Evolutionary conservation across 2,888 invertebrate species (phyloP).

Genomic region (Prionchulus punctatus): DNA sequence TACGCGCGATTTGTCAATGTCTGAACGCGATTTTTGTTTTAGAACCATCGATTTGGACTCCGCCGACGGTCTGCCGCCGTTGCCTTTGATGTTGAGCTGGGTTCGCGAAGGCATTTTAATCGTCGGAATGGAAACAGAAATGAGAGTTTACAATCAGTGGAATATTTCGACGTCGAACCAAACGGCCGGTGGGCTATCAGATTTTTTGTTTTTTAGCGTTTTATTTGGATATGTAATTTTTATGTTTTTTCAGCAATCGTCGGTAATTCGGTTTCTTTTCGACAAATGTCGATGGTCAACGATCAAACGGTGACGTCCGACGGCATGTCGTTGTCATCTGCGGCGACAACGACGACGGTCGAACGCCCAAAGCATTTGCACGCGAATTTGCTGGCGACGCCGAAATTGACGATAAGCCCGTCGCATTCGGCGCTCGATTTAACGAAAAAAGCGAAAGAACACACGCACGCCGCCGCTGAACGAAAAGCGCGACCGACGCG

Average conservation of each 20-base stretch:
- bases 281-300: too few species aligned
- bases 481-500: neutral
- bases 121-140: conserved; percentile 98
- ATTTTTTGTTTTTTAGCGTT: too few species aligned
- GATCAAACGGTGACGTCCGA: neutral
- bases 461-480: neutral
- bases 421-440: conserved; percentile 28
- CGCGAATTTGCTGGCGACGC: too few species aligned
- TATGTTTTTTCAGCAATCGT: too few species aligned
- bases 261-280: too few species aligned
- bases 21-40: too few species aligned
- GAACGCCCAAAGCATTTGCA: too few species aligned
- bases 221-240: too few species aligned
- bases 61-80: conserved; percentile 81
- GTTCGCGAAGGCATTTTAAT: conserved; percentile 91
- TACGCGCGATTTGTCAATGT: too few species aligned
- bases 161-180: conserved; percentile 9
- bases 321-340: neutral
- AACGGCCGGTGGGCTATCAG: too few species aligned
- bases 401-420: conserved; percentile 15
- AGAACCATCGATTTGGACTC: conserved; percentile 74
- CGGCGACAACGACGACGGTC: too few species aligned
- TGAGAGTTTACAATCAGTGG: conserved; percentile 99
- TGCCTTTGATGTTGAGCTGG: conserved; percentile 98
- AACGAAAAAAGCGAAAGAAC: conserved; percentile 11